These are phyloP conservation scores for Percopsis transmontana DNA, from an alignment of 2,113 vertebrate genomes.

Conservation along the genomic window DNA sequence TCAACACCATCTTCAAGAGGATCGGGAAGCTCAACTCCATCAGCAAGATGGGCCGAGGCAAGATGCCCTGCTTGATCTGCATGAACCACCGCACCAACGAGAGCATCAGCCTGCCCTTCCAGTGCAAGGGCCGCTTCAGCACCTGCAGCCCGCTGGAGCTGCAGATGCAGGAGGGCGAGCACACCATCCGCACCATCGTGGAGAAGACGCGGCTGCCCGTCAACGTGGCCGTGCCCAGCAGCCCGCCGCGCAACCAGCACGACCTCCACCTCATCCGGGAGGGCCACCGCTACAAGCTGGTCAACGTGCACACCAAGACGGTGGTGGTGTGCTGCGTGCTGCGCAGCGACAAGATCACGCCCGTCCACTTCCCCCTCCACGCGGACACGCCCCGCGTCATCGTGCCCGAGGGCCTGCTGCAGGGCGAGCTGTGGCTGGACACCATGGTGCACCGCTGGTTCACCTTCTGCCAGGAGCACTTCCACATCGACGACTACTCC, in stretches of 20 bases:
- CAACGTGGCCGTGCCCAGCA: conserved; percentile 90
- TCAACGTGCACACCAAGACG: conserved; percentile 96
- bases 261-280: conserved; percentile 96
- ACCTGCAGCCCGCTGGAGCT: conserved; percentile 95
- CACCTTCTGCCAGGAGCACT: conserved; percentile 92
- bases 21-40: conserved; percentile 97
- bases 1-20: conserved; percentile 97
- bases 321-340: conserved; percentile 94
- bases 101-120: conserved; percentile 97
- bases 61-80: conserved; percentile 98
- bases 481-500: conserved; percentile 96
- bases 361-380: conserved; percentile 93
- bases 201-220: conserved; percentile 96
- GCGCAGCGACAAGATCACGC: conserved; percentile 89
- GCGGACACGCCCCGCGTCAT: conserved; percentile 87
- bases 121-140: conserved; percentile 96
- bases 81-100: conserved; percentile 99
- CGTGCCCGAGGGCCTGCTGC: conserved; percentile 88
- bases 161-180: conserved; percentile 98
- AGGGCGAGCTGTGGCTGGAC: conserved; percentile 89
- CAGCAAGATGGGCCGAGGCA: conserved; percentile 90
- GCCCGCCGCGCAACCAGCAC: conserved; percentile 91
- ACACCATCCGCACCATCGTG: conserved; percentile 96
- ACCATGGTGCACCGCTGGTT: conserved; percentile 93
- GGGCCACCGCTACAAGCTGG: conserved; percentile 96